Percentiles rank a stretch among this genome's conserved stretches.
These are phyloP conservation scores for Carlito syrichta DNA, from an alignment of 2,113 vertebrate species.

Conservation along the genomic window DNA sequence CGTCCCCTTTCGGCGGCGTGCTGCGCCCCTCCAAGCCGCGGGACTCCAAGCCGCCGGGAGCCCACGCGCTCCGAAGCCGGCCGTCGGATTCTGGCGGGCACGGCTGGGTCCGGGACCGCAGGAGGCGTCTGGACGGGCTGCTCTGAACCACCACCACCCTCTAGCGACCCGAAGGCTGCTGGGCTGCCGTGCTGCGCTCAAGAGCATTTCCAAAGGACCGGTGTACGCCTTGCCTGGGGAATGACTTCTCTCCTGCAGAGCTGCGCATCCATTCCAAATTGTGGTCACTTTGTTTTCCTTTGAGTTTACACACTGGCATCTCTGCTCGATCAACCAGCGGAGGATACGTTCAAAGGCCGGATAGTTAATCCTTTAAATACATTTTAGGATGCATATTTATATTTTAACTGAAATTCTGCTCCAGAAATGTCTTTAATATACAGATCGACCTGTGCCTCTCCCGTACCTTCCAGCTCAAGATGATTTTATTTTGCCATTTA, in stretches of 20 bases:
- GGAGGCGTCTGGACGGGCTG: neutral
- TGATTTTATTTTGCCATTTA: neutral
- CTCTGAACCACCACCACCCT: constrained; percentile 46
- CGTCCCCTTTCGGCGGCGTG: too few species aligned
- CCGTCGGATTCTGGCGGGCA: neutral
- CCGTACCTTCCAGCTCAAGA: neutral
- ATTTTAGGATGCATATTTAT: neutral
- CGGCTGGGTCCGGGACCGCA: neutral
- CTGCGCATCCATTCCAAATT: neutral
- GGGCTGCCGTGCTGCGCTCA: neutral
- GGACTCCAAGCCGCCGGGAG: too few species aligned
- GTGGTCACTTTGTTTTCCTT: neutral
- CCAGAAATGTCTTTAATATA: neutral
- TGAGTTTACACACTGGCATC: neutral
- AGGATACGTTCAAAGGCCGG: neutral
- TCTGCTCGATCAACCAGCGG: neutral
- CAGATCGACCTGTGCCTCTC: neutral
- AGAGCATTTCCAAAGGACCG: neutral
- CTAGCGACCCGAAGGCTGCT: constrained; percentile 44
- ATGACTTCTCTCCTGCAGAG: neutral
- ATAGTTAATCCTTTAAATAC: neutral
- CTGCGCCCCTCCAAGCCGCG: too few species aligned
- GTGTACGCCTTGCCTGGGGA: neutral
- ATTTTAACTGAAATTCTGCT: neutral
- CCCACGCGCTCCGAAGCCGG: too few species aligned